phyloP scores from a whole-genome alignment of 1,140 invertebrate species.

The Adelges cooleyi region DNA sequence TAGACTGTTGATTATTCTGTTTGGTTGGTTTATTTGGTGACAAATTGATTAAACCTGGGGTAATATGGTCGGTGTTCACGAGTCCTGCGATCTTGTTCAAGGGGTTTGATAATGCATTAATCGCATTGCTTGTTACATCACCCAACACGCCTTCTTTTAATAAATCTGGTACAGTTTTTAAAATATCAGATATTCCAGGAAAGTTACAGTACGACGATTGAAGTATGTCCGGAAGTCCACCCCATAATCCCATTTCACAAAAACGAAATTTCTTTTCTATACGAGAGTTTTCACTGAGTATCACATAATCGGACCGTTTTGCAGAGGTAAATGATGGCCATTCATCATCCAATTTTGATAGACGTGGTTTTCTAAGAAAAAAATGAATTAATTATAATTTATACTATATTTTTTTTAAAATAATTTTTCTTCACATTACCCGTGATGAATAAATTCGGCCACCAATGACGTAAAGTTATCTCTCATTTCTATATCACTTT shows the following conservation, averaged over 20 bases:
- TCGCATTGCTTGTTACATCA: background rate
- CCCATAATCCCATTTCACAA: conserved; percentile 51
- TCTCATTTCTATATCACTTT: conserved; percentile 47
- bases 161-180: conserved; percentile 26
- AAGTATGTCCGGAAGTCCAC: conserved; percentile 43
- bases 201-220: conserved; percentile 37
- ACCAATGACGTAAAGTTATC: conserved; percentile 52
- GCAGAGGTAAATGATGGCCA: conserved; percentile 38
- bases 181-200: conserved; percentile 25
- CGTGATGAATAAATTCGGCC: conserved; percentile 49
- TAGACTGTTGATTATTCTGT: too few relatives aligned
- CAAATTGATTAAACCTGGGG: too few relatives aligned
- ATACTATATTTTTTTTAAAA: background rate
- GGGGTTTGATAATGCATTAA: background rate
- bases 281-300: conserved; percentile 41
- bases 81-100: background rate
- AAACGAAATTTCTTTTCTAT: conserved; percentile 43
- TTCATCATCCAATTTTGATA: conserved; percentile 17
- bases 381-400: background rate
- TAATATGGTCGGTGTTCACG: background rate
- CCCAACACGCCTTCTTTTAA: conserved; percentile 5
- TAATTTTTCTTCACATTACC: too few relatives aligned
- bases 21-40: too few relatives aligned
- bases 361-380: conserved; percentile 31
- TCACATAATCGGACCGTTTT: conserved; percentile 43